These are phyloP conservation scores for Pseudocheirus occidentalis DNA, from an alignment of 2,797 vertebrate genomes.

Conservation along the genomic window DNA sequence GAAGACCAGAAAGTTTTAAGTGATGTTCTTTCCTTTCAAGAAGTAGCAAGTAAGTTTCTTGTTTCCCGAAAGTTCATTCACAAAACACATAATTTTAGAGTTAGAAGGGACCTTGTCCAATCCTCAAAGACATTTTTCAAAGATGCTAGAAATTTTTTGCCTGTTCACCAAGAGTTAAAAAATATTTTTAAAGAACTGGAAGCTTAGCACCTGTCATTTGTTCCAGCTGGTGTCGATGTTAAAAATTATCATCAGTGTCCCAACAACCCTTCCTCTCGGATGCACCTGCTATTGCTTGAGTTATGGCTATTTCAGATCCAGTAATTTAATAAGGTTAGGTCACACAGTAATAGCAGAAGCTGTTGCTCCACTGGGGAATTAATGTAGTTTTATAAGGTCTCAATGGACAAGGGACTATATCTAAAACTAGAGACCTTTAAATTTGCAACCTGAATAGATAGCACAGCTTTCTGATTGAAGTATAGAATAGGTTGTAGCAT, in stretches of 20 bases:
- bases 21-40: conserved; percentile 5
- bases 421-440: conserved; percentile 48
- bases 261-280: conserved; percentile 21
- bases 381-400: conserved; percentile 60
- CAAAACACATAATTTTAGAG: conserved; percentile 20
- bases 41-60: conserved; percentile 7
- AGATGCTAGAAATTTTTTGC: conserved; percentile 60
- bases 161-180: conserved; percentile 64
- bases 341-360: conserved; percentile 69
- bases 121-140: conserved; percentile 36
- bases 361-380: conserved; percentile 42
- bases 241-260: conserved; percentile 72
- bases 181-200: conserved; percentile 75
- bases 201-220: conserved; percentile 78
- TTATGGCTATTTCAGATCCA: conserved; percentile 64
- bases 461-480: conserved; percentile 27
- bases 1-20: not conserved
- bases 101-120: conserved; percentile 26
- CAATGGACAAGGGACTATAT: conserved; percentile 49
- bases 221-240: conserved; percentile 66
- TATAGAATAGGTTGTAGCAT: conserved; percentile 4
- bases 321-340: conserved; percentile 80
- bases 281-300: conserved; percentile 84
- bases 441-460: conserved; percentile 34
- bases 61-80: not conserved